Percentiles rank a stretch among this genome's conserved stretches.
Evolutionary conservation across 2,113 vertebrate genomes (phyloP).

Genomic region (Galemys pyrenaicus): DNA sequence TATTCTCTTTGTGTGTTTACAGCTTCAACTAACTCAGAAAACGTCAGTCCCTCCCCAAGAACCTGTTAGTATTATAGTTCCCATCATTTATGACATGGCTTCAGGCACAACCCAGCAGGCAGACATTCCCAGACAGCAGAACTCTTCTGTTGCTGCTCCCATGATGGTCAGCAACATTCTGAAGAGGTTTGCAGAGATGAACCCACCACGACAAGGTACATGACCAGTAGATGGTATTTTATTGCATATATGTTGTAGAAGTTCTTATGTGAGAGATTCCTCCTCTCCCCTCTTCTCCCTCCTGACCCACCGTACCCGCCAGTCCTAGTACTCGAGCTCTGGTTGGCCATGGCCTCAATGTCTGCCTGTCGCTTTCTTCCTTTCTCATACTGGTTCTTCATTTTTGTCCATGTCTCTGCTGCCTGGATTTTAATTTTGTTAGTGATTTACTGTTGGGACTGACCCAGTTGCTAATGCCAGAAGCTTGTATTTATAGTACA

Average conservation of each 20-base stretch:
- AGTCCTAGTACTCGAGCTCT: conserved; percentile 28
- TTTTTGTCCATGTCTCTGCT: conserved; percentile 80
- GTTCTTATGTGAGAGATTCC: conserved; percentile 63
- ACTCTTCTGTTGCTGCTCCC: conserved; percentile 96
- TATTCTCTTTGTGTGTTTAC: conserved; percentile 72
- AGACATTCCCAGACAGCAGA: conserved; percentile 98
- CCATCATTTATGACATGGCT: conserved; percentile 99
- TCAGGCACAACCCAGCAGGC: conserved; percentile 98
- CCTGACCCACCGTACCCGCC: neutral
- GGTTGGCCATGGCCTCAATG: conserved; percentile 69
- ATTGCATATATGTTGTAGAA: conserved; percentile 66
- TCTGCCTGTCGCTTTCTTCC: conserved; percentile 78
- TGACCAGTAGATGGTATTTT: conserved; percentile 84
- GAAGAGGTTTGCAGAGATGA: conserved; percentile 98
- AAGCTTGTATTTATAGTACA: conserved; percentile 81
- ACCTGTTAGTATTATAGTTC: conserved; percentile 97
- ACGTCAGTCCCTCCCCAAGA: conserved; percentile 93
- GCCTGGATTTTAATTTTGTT: conserved; percentile 77
- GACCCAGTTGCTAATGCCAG: conserved; percentile 76
- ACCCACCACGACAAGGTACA: conserved; percentile 95
- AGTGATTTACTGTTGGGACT: conserved; percentile 78
- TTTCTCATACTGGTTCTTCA: conserved; percentile 73
- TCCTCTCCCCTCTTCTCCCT: neutral
- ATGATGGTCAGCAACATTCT: conserved; percentile 99
- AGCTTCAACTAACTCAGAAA: conserved; percentile 99